Percentiles rank a stretch among this genome's conserved stretches.
These are phyloP conservation scores for Drosophila robusta DNA, from an alignment of 2,888 invertebrate species.

Conservation along the genomic window DNA sequence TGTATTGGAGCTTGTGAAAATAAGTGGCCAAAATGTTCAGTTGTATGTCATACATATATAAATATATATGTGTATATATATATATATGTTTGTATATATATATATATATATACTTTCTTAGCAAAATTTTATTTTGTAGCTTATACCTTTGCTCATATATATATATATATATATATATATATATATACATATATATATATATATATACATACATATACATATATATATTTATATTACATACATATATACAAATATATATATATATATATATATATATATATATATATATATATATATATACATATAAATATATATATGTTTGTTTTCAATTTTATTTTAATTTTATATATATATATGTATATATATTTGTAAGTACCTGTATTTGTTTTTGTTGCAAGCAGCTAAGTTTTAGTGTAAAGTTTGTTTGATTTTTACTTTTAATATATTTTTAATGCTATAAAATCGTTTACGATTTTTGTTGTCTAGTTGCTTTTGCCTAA, in stretches of 20 bases:
- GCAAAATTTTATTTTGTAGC: constrained; percentile 58
- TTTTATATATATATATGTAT: constrained; percentile 49
- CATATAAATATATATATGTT: constrained; percentile 47
- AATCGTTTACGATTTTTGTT: constrained; percentile 73
- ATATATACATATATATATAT: constrained; percentile 9
- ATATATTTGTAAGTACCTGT: constrained; percentile 79
- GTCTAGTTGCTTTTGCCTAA: constrained; percentile 47
- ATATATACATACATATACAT: constrained; percentile 32
- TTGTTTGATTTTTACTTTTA: constrained; percentile 51
- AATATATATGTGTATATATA: constrained; percentile 38
- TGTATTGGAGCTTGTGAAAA: constrained; percentile 55
- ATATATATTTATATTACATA: constrained; percentile 32
- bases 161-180: constrained; percentile 25
- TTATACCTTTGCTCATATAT: constrained; percentile 45
- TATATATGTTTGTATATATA: constrained; percentile 22
- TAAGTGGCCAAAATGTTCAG: constrained; percentile 55
- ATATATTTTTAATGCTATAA: constrained; percentile 65
- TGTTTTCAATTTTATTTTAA: constrained; percentile 30
- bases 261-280: constrained; percentile 30
- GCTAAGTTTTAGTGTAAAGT: constrained; percentile 79
- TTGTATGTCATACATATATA: constrained; percentile 45
- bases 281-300: constrained; percentile 36
- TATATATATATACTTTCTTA: constrained; percentile 58
- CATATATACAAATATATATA: constrained; percentile 18
- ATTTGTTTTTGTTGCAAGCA: constrained; percentile 81